Evolutionary conservation across 2,113 vertebrate genomes (phyloP).

Genomic region (Mungos mungo): DNA sequence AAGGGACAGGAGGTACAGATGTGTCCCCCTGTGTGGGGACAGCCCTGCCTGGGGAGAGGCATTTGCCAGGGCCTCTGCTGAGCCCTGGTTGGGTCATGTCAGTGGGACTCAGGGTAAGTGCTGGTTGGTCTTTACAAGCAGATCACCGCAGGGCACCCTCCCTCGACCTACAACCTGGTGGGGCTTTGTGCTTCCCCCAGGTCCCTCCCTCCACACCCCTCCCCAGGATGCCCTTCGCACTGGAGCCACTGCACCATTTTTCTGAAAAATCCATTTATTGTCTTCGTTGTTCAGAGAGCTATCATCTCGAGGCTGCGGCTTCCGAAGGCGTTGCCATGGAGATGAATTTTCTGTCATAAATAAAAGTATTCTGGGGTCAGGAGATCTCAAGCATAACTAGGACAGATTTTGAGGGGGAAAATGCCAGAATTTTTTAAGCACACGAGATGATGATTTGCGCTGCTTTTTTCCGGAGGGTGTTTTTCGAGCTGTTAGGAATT

Average conservation of each 20-base stretch:
- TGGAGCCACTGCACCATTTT: constrained; percentile 32
- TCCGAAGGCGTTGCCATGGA: constrained; percentile 88
- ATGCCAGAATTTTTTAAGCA: constrained; percentile 75
- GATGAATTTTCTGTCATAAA: constrained; percentile 87
- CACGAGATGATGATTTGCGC: constrained; percentile 70
- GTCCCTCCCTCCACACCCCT: too few species aligned
- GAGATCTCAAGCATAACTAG: constrained; percentile 83
- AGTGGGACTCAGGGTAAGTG: neutral
- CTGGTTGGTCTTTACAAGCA: neutral
- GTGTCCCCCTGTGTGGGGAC: accelerated
- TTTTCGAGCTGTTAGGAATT: constrained; percentile 17
- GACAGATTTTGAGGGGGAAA: constrained; percentile 83
- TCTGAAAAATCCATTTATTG: constrained; percentile 69
- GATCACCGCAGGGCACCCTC: accelerated
- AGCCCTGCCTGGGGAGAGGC: neutral
- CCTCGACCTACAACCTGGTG: neutral
- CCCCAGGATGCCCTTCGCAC: neutral
- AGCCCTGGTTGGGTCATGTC: neutral
- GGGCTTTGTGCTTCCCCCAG: accelerated
- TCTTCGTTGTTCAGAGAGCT: constrained; percentile 82
- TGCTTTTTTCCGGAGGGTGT: constrained; percentile 49
- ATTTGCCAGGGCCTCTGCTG: neutral
- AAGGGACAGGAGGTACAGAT: accelerated
- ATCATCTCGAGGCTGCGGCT: constrained; percentile 81
- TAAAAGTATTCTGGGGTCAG: constrained; percentile 88